A percentile compares a stretch with the other conserved stretches of the same genome.
These are phyloP conservation scores for Cyanoderma ruficeps DNA, from an alignment of 2,113 vertebrate species.

Conservation along the genomic window DNA sequence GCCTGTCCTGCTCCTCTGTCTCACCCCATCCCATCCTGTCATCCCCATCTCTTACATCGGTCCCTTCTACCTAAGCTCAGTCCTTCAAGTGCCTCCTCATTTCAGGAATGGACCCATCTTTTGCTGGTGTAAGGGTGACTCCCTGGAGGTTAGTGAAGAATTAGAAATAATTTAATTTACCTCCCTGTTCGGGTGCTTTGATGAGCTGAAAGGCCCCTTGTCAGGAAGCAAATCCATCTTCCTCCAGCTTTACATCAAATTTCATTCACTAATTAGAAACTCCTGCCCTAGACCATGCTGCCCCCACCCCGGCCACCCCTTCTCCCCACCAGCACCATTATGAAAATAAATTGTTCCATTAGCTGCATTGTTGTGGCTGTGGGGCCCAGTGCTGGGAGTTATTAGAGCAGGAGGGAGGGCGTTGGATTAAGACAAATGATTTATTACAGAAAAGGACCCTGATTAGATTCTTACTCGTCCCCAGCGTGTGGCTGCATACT, in stretches of 20 bases:
- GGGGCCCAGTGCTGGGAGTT: slow-evolving; percentile 48
- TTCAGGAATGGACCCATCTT: slow-evolving; percentile 27
- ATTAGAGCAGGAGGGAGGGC: slow-evolving; percentile 62
- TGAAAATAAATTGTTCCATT: slow-evolving; percentile 75
- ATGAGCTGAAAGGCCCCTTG: slow-evolving; percentile 70
- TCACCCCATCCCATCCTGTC: neutral
- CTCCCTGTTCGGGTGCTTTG: slow-evolving; percentile 46
- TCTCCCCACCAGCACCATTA: slow-evolving; percentile 64
- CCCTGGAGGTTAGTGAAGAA: slow-evolving; percentile 66
- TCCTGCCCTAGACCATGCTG: slow-evolving; percentile 40
- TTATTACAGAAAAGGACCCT: slow-evolving; percentile 64
- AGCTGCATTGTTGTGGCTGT: slow-evolving; percentile 66
- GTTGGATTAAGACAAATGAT: slow-evolving; percentile 62
- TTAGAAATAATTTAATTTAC: slow-evolving; percentile 73
- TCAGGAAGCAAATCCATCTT: slow-evolving; percentile 69
- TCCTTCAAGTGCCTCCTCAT: slow-evolving; percentile 19
- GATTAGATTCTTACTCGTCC: slow-evolving; percentile 32
- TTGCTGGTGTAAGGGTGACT: slow-evolving; percentile 48
- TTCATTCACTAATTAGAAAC: slow-evolving; percentile 77
- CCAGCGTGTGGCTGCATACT: neutral
- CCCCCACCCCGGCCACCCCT: neutral
- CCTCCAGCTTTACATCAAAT: slow-evolving; percentile 67
- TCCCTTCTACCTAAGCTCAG: neutral
- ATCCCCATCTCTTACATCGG: neutral
- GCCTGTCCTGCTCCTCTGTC: neutral